phyloP scores from a whole-genome alignment of 2,888 invertebrate genomes.

The Pimpla rufipes region DNA sequence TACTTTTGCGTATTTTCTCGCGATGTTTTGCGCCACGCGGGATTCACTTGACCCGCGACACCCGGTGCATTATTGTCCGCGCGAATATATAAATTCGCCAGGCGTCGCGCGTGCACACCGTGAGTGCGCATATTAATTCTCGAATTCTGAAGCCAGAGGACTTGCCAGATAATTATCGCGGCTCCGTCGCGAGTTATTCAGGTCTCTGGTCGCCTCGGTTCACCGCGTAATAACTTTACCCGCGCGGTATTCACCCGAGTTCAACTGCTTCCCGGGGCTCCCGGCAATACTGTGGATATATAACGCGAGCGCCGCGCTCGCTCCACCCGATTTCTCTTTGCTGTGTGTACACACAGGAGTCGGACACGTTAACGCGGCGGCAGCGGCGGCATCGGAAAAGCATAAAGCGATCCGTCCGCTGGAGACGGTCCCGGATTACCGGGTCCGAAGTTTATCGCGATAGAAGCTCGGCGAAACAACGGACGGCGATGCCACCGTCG shows the following conservation, averaged over 20 bases:
- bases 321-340: constrained; percentile 20
- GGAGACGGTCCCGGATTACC: constrained; percentile 42
- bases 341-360: not conserved
- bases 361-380: constrained; percentile 58
- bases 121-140: not conserved
- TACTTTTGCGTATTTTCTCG: too few species aligned
- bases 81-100: constrained; percentile 12
- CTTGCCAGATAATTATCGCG: constrained; percentile 54
- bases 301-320: constrained; percentile 4
- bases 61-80: not conserved
- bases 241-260: constrained; percentile 25
- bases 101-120: not conserved
- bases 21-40: too few species aligned
- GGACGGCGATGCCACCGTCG: constrained; percentile 4
- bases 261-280: constrained; percentile 4
- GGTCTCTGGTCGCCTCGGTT: constrained; percentile 14
- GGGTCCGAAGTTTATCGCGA: constrained; percentile 57
- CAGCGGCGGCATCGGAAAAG: constrained; percentile 55
- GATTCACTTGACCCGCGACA: not conserved
- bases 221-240: constrained; percentile 49
- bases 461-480: constrained; percentile 56
- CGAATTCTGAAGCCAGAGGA: constrained; percentile 3
- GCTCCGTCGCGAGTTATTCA: constrained; percentile 23
- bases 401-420: constrained; percentile 55
- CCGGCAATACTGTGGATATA: constrained; percentile 31